Conservation (phyloP, 2,113 vertebrate genomes). For the Mobula hypostoma region DNA sequence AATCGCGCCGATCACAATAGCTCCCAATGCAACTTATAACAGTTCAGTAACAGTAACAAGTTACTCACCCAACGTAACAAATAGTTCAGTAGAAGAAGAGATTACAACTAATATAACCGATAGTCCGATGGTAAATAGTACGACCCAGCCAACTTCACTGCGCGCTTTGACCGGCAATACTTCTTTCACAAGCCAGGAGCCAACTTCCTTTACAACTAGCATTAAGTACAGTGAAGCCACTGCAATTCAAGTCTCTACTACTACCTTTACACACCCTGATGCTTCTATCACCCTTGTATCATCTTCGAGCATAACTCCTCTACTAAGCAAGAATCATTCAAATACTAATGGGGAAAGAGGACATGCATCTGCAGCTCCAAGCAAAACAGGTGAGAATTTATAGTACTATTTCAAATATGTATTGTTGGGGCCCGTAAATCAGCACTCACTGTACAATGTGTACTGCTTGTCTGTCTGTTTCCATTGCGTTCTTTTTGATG, state of each 20-base stretch:
- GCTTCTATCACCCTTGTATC: not conserved
- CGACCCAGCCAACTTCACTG: not conserved
- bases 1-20: not conserved
- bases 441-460: not conserved
- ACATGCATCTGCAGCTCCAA: not conserved
- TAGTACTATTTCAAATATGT: not conserved
- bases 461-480: not conserved
- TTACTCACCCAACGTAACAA: not conserved
- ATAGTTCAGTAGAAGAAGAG: not conserved
- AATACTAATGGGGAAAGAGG: not conserved
- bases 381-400: not conserved
- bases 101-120: not conserved
- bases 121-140: not conserved
- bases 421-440: not conserved
- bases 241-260: too few species aligned
- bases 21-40: not conserved
- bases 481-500: not conserved
- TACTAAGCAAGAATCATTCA: not conserved
- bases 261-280: not conserved
- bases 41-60: not conserved
- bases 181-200: not conserved
- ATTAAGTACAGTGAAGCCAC: not conserved
- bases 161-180: not conserved
- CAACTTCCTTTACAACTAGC: not conserved
- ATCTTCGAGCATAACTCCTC: not conserved